Percentiles rank a stretch among this genome's conserved stretches.
Evolutionary conservation across 2,797 vertebrate genomes (phyloP).

Genomic region (Sphenodon punctatus): DNA sequence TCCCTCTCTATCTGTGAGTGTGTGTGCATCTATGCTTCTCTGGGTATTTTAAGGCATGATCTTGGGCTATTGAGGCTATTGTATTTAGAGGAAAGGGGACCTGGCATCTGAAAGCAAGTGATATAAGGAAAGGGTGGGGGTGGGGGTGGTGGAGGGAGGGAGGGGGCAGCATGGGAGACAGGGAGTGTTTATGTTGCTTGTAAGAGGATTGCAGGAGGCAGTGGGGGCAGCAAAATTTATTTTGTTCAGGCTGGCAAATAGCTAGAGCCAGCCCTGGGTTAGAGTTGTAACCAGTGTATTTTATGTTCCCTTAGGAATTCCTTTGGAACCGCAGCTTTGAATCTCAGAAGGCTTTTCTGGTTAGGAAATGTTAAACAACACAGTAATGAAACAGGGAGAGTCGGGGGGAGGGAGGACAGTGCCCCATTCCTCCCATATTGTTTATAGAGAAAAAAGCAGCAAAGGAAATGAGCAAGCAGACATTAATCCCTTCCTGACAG

Average conservation of each 20-base stretch:
- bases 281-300: background rate
- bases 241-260: no score
- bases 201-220: no score
- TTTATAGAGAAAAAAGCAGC: background rate
- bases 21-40: no score
- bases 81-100: no score
- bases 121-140: background rate
- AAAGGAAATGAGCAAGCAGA: slow-evolving; percentile 1
- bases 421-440: rapidly evolving
- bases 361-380: background rate
- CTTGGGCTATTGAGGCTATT: no score
- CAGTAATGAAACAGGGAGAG: background rate
- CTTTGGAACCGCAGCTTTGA: background rate
- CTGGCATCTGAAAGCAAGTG: no score
- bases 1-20: no score
- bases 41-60: no score
- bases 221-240: no score
- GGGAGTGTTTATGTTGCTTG: no score
- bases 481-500: slow-evolving; percentile 44
- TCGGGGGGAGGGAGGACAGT: background rate
- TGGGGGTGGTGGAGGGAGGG: background rate
- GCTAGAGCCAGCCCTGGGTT: no score
- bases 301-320: background rate
- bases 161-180: no score
- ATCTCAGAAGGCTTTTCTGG: background rate